Conservation (phyloP, 2,797 vertebrate species). For the Lateolabrax maculatus region DNA sequence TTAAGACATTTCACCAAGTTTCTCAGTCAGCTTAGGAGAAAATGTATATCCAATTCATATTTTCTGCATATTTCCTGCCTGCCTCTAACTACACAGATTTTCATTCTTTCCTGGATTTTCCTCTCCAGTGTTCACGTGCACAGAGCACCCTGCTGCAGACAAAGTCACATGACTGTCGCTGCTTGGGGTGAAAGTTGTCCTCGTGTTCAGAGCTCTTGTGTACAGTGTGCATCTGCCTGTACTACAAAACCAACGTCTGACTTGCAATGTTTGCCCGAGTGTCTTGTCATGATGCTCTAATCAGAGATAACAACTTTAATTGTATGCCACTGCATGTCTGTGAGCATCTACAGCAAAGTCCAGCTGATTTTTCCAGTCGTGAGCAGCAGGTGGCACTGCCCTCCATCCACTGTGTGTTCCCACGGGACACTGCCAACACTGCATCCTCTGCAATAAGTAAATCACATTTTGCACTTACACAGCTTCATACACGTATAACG, state of each 20-base stretch:
- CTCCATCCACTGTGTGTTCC: conserved; percentile 20
- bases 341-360: conserved; percentile 6
- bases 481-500: neutral
- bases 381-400: conserved; percentile 77
- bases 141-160: neutral
- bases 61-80: conserved; percentile 36
- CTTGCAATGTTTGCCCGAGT: neutral
- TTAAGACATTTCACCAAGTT: conserved; percentile 22
- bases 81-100: conserved; percentile 12
- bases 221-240: neutral
- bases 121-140: neutral
- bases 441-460: conserved; percentile 17
- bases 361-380: conserved; percentile 22
- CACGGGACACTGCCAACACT: neutral
- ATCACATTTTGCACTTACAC: neutral
- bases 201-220: conserved; percentile 8
- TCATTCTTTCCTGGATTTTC: conserved; percentile 22
- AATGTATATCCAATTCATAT: conserved; percentile 28
- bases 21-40: conserved; percentile 23
- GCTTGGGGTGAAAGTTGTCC: conserved; percentile 17
- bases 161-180: conserved; percentile 32
- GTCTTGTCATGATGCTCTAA: neutral
- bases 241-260: neutral
- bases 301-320: neutral
- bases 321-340: neutral